Conservation (phyloP, 2,797 vertebrate species). For the Orestias chungarensis region DNA sequence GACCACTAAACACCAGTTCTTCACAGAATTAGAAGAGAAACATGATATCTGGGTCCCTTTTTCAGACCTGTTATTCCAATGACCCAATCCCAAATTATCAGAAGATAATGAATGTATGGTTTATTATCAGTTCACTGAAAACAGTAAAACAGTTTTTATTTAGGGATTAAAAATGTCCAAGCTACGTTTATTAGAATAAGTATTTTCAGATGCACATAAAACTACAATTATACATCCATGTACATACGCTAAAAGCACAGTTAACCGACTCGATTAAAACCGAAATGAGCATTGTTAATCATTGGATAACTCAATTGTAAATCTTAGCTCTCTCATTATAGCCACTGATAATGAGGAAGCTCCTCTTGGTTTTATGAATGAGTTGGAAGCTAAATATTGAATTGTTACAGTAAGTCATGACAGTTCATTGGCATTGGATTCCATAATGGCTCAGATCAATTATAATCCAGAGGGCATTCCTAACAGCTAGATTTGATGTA, state of each 20-base stretch:
- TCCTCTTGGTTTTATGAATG: slow-evolving; percentile 60
- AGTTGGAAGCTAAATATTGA: slow-evolving; percentile 77
- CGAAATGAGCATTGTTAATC: slow-evolving; percentile 77
- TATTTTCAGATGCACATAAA: slow-evolving; percentile 44
- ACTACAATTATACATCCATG: slow-evolving; percentile 65
- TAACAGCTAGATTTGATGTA: slow-evolving; percentile 73
- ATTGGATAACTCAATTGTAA: slow-evolving; percentile 78
- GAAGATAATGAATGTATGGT: not conserved
- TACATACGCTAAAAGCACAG: slow-evolving; percentile 66
- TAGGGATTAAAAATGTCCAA: not conserved
- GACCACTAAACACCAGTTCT: not conserved
- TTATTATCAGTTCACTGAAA: not conserved
- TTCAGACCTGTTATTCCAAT: not conserved
- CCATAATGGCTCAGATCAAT: slow-evolving; percentile 79
- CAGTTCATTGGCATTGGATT: slow-evolving; percentile 81
- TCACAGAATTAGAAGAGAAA: not conserved
- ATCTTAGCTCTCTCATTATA: slow-evolving; percentile 82
- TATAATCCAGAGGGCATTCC: slow-evolving; percentile 71
- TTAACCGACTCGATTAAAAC: slow-evolving; percentile 68
- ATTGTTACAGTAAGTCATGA: slow-evolving; percentile 81
- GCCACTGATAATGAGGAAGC: slow-evolving; percentile 81
- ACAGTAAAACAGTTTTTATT: not conserved
- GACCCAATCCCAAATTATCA: not conserved
- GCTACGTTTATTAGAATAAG: slow-evolving; percentile 3
- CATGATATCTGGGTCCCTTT: too few species aligned